phyloP scores from a whole-genome alignment of 2,113 vertebrate species.

The Oncorhynchus mykiss region DNA sequence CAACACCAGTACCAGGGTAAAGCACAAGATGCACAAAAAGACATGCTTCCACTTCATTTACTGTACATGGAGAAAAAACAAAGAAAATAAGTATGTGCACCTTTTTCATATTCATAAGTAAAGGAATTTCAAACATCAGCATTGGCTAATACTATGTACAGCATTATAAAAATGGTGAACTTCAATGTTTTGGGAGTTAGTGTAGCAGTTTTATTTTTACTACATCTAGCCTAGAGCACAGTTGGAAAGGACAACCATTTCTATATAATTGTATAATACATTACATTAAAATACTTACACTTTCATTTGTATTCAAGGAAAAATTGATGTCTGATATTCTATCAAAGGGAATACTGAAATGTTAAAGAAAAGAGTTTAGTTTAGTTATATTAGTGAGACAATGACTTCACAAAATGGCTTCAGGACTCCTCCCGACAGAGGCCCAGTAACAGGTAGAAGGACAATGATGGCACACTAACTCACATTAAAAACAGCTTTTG shows the following conservation, averaged over 20 bases:
- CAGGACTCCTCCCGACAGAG: background rate
- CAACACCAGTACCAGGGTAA: conserved; percentile 10
- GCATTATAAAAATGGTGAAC: too few relatives aligned
- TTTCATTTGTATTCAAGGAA: conserved; percentile 97
- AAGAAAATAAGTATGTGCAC: background rate
- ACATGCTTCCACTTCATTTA: too few relatives aligned
- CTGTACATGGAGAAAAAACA: too few relatives aligned
- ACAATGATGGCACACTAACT: conserved; percentile 7
- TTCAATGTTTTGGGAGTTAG: too few relatives aligned
- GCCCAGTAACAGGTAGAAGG: background rate
- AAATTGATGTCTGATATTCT: conserved; percentile 99
- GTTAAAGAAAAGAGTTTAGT: conserved; percentile 71
- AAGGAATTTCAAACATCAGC: too few relatives aligned
- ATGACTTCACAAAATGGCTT: conserved; percentile 6
- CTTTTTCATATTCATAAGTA: too few relatives aligned
- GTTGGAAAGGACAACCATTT: background rate
- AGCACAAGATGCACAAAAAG: background rate
- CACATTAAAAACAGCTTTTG: conserved; percentile 5
- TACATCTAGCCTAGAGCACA: too few relatives aligned
- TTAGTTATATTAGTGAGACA: conserved; percentile 53
- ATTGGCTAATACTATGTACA: too few relatives aligned
- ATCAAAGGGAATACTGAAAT: conserved; percentile 97
- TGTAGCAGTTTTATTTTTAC: too few relatives aligned
- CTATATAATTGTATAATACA: background rate
- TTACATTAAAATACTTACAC: conserved; percentile 84